Percentiles rank a stretch among this genome's conserved stretches.
Evolutionary conservation across 2,888 invertebrate genomes (phyloP).

Genomic region (Sphecodes monilicornis): DNA sequence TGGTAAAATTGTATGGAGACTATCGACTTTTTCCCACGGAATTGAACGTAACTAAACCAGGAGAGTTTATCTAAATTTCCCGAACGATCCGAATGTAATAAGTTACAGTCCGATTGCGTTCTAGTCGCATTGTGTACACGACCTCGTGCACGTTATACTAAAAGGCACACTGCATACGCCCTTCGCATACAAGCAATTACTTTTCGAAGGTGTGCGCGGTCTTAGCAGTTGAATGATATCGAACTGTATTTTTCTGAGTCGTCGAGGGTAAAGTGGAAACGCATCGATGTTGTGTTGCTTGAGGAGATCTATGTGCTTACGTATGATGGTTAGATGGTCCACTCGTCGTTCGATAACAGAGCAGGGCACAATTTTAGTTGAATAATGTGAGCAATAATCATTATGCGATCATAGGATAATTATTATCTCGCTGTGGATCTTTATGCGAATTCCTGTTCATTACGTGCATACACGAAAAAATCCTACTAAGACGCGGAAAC

Average conservation of each 20-base stretch:
- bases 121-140: not conserved
- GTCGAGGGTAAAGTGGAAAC: too few species aligned
- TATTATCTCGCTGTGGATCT: not conserved
- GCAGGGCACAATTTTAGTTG: not conserved
- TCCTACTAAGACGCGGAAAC: too few species aligned
- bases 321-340: constrained; percentile 33
- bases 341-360: constrained; percentile 18
- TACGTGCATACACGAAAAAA: not conserved
- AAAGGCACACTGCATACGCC: not conserved
- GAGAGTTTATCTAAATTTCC: not conserved
- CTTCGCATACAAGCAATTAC: not conserved
- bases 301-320: constrained; percentile 26
- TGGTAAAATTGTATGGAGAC: too few species aligned
- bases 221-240: not conserved
- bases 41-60: not conserved
- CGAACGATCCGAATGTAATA: not conserved
- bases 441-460: not conserved
- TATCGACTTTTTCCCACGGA: too few species aligned
- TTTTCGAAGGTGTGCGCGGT: not conserved
- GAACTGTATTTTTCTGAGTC: not conserved
- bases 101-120: not conserved
- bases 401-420: not conserved
- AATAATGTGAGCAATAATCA: not conserved
- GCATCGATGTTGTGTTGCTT: constrained; percentile 14
- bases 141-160: not conserved